These are phyloP conservation scores for Oryzias melastigma DNA, from an alignment of 2,113 vertebrate genomes.

Conservation along the genomic window DNA sequence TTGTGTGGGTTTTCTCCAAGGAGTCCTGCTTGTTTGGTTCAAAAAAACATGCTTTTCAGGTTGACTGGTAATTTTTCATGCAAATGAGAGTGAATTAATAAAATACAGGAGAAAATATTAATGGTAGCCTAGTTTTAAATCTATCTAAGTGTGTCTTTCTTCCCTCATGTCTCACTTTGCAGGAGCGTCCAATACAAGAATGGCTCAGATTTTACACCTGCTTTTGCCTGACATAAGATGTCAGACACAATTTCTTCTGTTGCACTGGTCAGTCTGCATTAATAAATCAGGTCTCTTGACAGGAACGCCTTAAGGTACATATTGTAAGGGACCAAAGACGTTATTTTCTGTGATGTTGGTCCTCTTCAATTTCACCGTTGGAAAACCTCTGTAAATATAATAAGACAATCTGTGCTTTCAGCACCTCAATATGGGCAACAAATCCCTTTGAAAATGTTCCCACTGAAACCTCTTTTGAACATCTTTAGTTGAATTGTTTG, in stretches of 20 bases:
- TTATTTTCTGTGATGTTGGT: not conserved
- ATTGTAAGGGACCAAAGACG: conserved; percentile 12
- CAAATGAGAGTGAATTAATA: too few species aligned
- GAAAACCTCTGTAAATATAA: not conserved
- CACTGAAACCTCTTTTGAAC: too few species aligned
- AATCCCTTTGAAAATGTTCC: not conserved
- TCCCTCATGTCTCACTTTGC: conserved; percentile 1
- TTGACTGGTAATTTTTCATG: too few species aligned
- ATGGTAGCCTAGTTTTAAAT: too few species aligned
- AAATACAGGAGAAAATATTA: too few species aligned
- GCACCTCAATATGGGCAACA: not conserved
- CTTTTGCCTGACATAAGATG: conserved; percentile 20
- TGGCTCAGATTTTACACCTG: conserved; percentile 13
- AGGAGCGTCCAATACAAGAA: not conserved
- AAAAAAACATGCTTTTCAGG: too few species aligned
- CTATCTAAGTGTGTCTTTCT: not conserved
- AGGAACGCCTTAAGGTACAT: conserved; percentile 22
- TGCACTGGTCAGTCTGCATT: conserved; percentile 10
- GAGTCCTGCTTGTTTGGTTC: too few species aligned
- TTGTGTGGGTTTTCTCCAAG: too few species aligned
- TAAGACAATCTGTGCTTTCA: not conserved
- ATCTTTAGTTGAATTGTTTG: not conserved
- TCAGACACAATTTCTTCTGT: conserved; percentile 26
- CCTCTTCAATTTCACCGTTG: conserved; percentile 8
- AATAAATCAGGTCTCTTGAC: conserved; percentile 30